phyloP scores from a whole-genome alignment of 2,888 invertebrate genomes.

The Caenorhabditis sp. region DNA sequence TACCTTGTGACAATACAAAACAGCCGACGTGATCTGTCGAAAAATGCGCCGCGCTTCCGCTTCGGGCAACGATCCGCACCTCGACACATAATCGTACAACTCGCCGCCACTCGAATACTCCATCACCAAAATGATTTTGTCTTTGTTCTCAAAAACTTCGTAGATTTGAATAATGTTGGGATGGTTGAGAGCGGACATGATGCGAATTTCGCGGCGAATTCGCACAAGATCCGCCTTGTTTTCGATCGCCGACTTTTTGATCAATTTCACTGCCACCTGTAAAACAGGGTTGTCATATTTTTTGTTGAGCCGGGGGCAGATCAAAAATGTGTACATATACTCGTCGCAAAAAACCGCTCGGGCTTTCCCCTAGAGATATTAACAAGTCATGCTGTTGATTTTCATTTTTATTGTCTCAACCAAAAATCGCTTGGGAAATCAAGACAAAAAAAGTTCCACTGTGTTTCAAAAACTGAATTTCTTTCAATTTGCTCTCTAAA shows the following conservation, averaged over 20 bases:
- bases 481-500: too few species aligned
- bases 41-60: conserved; percentile 92
- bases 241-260: conserved; percentile 73
- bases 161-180: conserved; percentile 99
- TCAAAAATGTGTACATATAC: too few species aligned
- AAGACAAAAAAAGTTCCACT: conserved; percentile 10
- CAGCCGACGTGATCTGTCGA: conserved; percentile 93
- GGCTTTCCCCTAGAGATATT: neutral
- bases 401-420: neutral
- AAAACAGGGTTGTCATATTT: too few species aligned
- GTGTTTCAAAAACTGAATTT: conserved; percentile 10
- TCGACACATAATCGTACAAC: conserved; percentile 93
- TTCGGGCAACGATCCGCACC: conserved; percentile 77
- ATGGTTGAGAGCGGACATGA: conserved; percentile 95
- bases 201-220: conserved; percentile 95
- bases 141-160: conserved; percentile 99
- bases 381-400: neutral
- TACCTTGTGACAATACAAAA: conserved; percentile 93
- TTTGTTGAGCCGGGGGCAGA: too few species aligned
- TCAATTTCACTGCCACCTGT: conserved; percentile 86
- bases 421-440: neutral
- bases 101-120: conserved; percentile 98
- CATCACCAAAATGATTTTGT: conserved; percentile 99
- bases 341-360: too few species aligned
- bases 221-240: conserved; percentile 90